These are phyloP conservation scores for Hassar affinis DNA, from an alignment of 2,113 vertebrate species.

Conservation along the genomic window DNA sequence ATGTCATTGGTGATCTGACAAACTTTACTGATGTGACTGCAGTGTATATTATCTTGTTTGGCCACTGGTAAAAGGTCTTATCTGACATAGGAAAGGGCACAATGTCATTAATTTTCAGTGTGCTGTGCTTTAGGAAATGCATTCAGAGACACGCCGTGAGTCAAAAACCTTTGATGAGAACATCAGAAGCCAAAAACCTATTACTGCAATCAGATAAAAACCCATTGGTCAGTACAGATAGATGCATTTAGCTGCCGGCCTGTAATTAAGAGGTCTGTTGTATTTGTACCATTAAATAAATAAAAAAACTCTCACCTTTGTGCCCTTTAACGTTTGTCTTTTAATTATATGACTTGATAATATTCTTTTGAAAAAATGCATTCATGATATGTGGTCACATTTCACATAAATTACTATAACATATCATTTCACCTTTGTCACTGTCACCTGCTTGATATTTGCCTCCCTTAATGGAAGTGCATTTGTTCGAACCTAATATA, in stretches of 20 bases:
- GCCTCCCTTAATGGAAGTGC: background rate
- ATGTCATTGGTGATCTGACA: background rate
- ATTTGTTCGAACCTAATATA: background rate
- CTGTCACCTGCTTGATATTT: background rate
- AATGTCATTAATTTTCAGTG: constrained; percentile 24
- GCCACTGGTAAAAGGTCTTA: constrained; percentile 32
- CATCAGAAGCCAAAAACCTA: constrained; percentile 22
- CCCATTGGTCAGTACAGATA: background rate
- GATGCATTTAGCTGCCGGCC: background rate
- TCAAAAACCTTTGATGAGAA: constrained; percentile 25
- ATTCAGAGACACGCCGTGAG: background rate
- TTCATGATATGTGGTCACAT: background rate
- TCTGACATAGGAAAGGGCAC: constrained; percentile 36
- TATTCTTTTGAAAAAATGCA: background rate
- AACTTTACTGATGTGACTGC: background rate
- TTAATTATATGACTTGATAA: constrained; percentile 12
- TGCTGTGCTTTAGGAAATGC: constrained; percentile 12
- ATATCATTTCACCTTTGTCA: background rate
- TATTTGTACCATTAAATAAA: background rate
- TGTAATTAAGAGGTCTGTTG: background rate
- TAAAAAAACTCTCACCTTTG: background rate
- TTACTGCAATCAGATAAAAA: constrained; percentile 31
- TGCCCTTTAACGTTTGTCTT: constrained; percentile 21
- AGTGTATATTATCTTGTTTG: constrained; percentile 23
- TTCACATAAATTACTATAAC: background rate